A percentile compares a stretch with the other conserved stretches of the same genome.
Evolutionary conservation across 1,140 invertebrate species (phyloP).

Genomic region (Scaptomyza hsui): DNA sequence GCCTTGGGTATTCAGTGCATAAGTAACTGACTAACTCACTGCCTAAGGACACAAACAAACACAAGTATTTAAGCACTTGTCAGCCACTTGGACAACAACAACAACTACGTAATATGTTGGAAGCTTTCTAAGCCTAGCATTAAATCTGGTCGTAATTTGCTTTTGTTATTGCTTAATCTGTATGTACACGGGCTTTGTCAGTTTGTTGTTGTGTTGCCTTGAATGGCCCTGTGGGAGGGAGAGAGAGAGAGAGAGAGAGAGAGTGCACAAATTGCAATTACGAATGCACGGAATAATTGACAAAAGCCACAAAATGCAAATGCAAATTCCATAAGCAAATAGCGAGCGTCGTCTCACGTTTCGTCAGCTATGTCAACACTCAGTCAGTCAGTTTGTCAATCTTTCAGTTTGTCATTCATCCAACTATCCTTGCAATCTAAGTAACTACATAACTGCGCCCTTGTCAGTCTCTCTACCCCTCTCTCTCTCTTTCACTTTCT

Average conservation of each 20-base stretch:
- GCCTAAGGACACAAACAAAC: background rate
- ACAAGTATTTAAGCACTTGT: slow-evolving; percentile 6
- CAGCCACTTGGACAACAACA: background rate
- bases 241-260: too few species aligned
- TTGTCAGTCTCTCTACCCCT: too few species aligned
- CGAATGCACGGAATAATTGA: slow-evolving; percentile 46
- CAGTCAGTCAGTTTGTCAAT: background rate
- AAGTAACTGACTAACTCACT: background rate
- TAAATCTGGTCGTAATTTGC: slow-evolving; percentile 57
- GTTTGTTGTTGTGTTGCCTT: background rate
- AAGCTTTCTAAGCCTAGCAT: slow-evolving; percentile 42
- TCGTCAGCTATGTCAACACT: slow-evolving; percentile 27
- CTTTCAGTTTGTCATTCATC: background rate
- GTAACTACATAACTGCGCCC: background rate
- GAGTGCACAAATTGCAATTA: slow-evolving; percentile 33
- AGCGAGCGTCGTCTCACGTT: slow-evolving; percentile 6
- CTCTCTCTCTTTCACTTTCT: background rate
- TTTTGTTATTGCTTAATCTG: slow-evolving; percentile 59
- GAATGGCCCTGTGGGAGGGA: too few species aligned
- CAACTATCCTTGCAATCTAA: background rate
- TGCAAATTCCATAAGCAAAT: slow-evolving; percentile 14
- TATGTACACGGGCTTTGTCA: slow-evolving; percentile 19
- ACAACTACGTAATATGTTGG: slow-evolving; percentile 49
- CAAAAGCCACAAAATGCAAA: slow-evolving; percentile 44
- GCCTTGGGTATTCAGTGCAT: background rate